Evolutionary conservation across 1,140 invertebrate species (phyloP), one percentile per base, ranked within the genome.

Genomic region (Lepidurus packardi): DNA sequence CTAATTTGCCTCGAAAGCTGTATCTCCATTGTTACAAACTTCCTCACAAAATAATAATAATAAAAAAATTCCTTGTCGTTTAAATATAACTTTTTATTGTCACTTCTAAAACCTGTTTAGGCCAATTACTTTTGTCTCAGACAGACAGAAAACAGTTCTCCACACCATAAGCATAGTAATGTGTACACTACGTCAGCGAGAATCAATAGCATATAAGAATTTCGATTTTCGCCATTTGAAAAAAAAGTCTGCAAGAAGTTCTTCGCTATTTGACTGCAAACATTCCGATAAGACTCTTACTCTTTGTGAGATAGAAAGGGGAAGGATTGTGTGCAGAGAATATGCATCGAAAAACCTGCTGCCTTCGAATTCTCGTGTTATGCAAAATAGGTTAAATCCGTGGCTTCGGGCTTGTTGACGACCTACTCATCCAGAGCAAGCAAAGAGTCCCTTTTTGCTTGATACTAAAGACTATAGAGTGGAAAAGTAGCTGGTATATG

Each of bases 341-440:
- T n/a, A 9, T 65, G 9, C 53, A 6, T 65, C 21, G 16, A 65
- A n/a, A 65, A 65, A 65, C 8, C 53, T n/a, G 16, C 53, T 21
- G 16, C 13, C 53, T 65, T 65, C 21, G 8, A 16, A 21, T 34
- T 34, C 34, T 34, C 53, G 6, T n/a, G 53, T 13, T 65, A 65
- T 65, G 53, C 53, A 65, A 65, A 65, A 13, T 65, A 21, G 53
- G 53, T 65, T 65, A 65, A 65, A 65, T 65, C 53, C 53, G 13
- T 65, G 53, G 8, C 53, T 65, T 16, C 16, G 21, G 53, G 53
- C 53, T 21, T 13, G 13, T 7, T 21, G 53, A 65, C 13, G 53
- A 65, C 53, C 53, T 65, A 65, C 53, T 65, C 53, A 65, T 65
- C 8, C 53, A 13, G 21, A 21, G 21, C 16, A 7, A 21, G 53